phyloP scores from a whole-genome alignment of 2,888 invertebrate species.

The Vannuccia rotundouncinata region DNA sequence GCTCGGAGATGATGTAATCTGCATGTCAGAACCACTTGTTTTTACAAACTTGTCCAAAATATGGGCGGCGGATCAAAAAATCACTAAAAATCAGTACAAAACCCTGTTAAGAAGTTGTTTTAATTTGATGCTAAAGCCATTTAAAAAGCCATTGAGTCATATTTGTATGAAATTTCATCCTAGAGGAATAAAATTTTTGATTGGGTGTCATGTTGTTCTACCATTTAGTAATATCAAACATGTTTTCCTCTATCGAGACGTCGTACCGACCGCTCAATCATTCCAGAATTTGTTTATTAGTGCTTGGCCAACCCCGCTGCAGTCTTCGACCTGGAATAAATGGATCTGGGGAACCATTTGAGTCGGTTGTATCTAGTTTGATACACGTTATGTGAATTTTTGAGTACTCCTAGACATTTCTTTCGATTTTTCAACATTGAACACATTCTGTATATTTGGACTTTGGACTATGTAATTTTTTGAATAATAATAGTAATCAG shows the following conservation, averaged over 20 bases:
- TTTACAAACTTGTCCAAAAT: conserved; percentile 42
- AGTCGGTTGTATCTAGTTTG: too few relatives aligned
- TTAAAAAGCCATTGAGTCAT: neutral
- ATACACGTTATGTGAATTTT: too few relatives aligned
- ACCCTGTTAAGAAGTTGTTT: neutral
- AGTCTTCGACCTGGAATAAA: too few relatives aligned
- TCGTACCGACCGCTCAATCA: neutral
- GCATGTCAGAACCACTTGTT: conserved; percentile 47
- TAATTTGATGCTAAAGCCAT: neutral
- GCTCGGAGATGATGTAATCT: conserved; percentile 44
- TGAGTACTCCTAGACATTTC: too few relatives aligned
- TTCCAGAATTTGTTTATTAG: neutral
- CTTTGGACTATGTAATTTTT: too few relatives aligned
- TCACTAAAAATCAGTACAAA: neutral
- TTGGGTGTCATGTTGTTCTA: neutral
- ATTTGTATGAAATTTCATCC: neutral
- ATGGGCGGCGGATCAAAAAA: too few relatives aligned
- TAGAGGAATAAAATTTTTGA: neutral
- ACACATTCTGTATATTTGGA: too few relatives aligned
- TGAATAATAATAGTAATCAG: too few relatives aligned
- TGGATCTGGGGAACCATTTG: too few relatives aligned
- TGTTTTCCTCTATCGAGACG: neutral
- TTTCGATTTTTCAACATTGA: too few relatives aligned
- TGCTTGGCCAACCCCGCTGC: neutral
- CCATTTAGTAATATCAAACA: neutral